Percentiles rank a stretch among this genome's conserved stretches.
phyloP scores from a whole-genome alignment of 2,113 vertebrate species.

The Nothobranchius kuhntae region DNA sequence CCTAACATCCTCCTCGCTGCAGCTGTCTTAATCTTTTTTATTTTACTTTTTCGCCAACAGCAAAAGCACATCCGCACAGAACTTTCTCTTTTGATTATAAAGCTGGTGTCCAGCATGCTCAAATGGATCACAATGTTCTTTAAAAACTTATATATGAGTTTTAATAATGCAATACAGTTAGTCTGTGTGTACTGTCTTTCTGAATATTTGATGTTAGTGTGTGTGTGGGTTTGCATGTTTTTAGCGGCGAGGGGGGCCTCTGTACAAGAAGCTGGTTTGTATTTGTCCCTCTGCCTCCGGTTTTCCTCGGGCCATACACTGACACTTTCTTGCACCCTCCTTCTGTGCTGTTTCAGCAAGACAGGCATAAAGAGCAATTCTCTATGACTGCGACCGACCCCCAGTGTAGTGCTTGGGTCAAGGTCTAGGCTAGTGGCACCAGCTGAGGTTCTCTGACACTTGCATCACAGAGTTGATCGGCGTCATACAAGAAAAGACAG shows the following conservation, averaged over 20 bases:
- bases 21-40: slow-evolving; percentile 23
- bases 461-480: slow-evolving; percentile 29
- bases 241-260: neutral
- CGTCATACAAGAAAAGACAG: slow-evolving; percentile 23
- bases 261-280: slow-evolving; percentile 23
- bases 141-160: neutral
- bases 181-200: neutral
- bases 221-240: neutral
- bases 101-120: neutral
- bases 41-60: slow-evolving; percentile 27
- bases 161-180: neutral
- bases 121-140: neutral
- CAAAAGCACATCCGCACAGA: slow-evolving; percentile 9
- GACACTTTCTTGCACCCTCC: slow-evolving; percentile 35
- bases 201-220: slow-evolving; percentile 6
- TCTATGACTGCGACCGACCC: slow-evolving; percentile 53
- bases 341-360: slow-evolving; percentile 50
- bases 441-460: slow-evolving; percentile 67
- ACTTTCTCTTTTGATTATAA: slow-evolving; percentile 15
- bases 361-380: slow-evolving; percentile 65
- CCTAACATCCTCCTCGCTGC: slow-evolving; percentile 29
- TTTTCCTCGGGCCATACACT: slow-evolving; percentile 46
- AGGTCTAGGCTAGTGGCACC: slow-evolving; percentile 56
- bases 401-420: slow-evolving; percentile 52
- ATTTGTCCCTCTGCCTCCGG: slow-evolving; percentile 15